phyloP scores from a whole-genome alignment of 2,113 vertebrate species.

The Microcebus tavaratra region DNA sequence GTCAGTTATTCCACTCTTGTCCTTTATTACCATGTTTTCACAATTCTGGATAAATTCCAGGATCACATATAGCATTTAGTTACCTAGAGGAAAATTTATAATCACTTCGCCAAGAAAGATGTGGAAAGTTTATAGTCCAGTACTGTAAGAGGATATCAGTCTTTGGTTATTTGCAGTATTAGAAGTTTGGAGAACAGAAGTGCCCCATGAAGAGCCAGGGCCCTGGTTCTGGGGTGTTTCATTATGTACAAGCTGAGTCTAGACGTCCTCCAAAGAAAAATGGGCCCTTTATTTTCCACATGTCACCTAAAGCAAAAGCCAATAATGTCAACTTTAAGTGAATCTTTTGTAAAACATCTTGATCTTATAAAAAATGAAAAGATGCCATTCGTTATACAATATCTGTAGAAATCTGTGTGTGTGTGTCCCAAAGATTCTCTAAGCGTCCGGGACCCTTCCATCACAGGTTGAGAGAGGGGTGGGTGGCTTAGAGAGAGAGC shows the following conservation, averaged over 20 bases:
- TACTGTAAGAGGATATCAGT: accelerated
- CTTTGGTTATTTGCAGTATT: background rate
- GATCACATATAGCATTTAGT: background rate
- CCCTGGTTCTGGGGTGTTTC: background rate
- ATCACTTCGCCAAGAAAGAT: background rate
- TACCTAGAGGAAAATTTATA: background rate
- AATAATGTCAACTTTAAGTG: background rate
- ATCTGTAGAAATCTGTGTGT: background rate
- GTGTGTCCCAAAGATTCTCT: background rate
- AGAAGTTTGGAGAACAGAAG: background rate
- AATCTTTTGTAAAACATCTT: background rate
- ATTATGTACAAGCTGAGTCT: accelerated
- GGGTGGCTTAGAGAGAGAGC: accelerated
- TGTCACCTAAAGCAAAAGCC: background rate
- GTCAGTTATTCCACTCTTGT: accelerated
- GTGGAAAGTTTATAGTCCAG: background rate
- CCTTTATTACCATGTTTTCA: background rate
- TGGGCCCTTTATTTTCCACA: background rate
- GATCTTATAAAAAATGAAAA: background rate
- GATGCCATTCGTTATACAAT: accelerated
- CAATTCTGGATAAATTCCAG: background rate
- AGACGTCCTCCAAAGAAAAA: background rate
- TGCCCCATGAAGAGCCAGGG: accelerated
- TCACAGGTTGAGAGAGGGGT: background rate
- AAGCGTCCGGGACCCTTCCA: too few relatives aligned